Evolutionary conservation across 2,113 vertebrate species (phyloP), one percentile per base, ranked within the genome.

Genomic region (Calidris pygmaea): DNA sequence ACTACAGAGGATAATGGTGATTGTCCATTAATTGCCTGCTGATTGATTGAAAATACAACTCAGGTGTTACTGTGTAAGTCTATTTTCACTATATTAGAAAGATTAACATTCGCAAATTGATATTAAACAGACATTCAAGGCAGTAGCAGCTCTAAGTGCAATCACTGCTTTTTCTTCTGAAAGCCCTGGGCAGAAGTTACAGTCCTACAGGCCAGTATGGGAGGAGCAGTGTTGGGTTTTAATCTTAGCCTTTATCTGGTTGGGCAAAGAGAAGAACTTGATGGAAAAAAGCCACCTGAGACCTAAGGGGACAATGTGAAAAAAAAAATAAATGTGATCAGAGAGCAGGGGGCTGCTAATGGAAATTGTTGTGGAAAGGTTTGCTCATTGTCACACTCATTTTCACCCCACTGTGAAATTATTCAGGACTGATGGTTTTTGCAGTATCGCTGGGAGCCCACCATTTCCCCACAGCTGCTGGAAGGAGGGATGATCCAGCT

Each of bases 331-430:
- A 11, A 5, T 24, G 43, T 39, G 45, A 17, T 47, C 30, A 12
- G 21, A 20, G 86, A 50, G 32, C 41, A 24, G 12, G 29, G 7
- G 27, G 30, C 47, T 85, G 52, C 17, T n/a, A 47, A 3, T 2
- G 1, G 52, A 24, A 32, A 26, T 8, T 2, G 0, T 3, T 6
- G 1, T 5, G 41, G 37, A 37, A 52, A 59, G 35, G 29, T 72
- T 75, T 90, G 53, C 48, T n/a, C 10, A 1, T 15, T 11, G 24
- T 41, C 15, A 5, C 0, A 0, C n/a, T 93, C n/a, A 4, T 78
- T 71, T 59, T 41, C 48, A n/a, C 14, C 39, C 7, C 12, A 1
- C 15, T 17, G 11, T 50, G 75, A 53, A 71, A 30, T 77, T n/a
- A 14, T 9, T 70, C 55, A 58, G 78, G 24, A n/a, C 17, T 9